phyloP scores from a whole-genome alignment of 1,140 invertebrate genomes.

The Aphelinus certus region DNA sequence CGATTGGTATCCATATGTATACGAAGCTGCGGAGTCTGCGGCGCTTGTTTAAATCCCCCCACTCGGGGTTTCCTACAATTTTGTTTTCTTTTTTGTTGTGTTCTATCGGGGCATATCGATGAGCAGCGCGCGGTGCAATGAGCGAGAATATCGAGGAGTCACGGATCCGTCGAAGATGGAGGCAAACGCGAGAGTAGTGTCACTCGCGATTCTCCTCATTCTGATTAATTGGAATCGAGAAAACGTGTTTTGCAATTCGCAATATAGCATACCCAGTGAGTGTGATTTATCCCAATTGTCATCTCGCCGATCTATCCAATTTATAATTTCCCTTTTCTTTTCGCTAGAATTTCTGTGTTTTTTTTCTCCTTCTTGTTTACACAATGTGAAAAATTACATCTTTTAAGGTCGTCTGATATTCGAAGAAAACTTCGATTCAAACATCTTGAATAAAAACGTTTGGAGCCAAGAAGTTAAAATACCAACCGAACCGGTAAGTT shows the following conservation, averaged over 20 bases:
- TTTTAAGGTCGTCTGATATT: slow-evolving; percentile 44
- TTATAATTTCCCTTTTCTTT: background rate
- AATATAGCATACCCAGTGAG: background rate
- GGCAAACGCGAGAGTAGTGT: background rate
- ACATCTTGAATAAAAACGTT: slow-evolving; percentile 38
- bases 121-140: background rate
- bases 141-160: background rate
- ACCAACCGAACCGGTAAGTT: slow-evolving; percentile 50
- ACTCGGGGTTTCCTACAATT: background rate
- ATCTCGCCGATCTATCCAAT: background rate
- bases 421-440: slow-evolving; percentile 48
- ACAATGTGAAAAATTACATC: background rate
- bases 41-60: slow-evolving; percentile 7
- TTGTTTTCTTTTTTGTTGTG: slow-evolving; percentile 6
- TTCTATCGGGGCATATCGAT: slow-evolving; percentile 2
- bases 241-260: slow-evolving; percentile 14
- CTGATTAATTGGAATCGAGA: slow-evolving; percentile 18
- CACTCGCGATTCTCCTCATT: slow-evolving; percentile 9
- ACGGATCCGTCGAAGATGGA: slow-evolving; percentile 12
- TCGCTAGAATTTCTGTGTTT: background rate
- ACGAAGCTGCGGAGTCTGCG: too few species aligned
- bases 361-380: background rate
- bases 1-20: background rate
- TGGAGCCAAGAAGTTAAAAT: slow-evolving; percentile 52
- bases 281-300: slow-evolving; percentile 12